phyloP scores from a whole-genome alignment of 2,797 vertebrate genomes.

The Falco cherrug region DNA sequence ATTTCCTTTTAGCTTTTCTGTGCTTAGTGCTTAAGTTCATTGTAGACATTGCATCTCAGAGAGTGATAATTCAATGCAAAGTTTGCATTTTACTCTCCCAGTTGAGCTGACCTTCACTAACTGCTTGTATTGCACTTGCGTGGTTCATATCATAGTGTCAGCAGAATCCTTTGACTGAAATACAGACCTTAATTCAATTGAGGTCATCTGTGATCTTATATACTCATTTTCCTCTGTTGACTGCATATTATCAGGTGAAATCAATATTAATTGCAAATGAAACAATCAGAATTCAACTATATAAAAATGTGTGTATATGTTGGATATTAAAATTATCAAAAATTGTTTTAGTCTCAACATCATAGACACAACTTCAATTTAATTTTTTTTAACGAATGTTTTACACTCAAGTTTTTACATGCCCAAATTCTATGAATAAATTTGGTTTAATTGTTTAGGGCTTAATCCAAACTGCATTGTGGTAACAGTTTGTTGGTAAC shows the following conservation, averaged over 20 bases:
- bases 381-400: not conserved
- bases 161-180: conserved; percentile 25
- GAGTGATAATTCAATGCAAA: not conserved
- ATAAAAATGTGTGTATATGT: not conserved
- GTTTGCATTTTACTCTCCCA: not conserved
- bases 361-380: not conserved
- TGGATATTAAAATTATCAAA: not conserved
- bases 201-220: not conserved
- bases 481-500: not conserved
- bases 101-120: not conserved
- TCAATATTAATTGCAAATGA: not conserved
- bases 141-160: not conserved
- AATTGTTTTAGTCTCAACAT: not conserved
- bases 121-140: not conserved
- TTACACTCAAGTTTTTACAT: not conserved
- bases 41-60: not conserved
- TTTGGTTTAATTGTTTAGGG: not conserved
- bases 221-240: not conserved
- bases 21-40: not conserved
- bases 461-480: not conserved
- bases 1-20: not conserved
- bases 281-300: not conserved
- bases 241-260: not conserved
- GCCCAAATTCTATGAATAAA: not conserved
- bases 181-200: not conserved